Percentiles rank a stretch among this genome's conserved stretches.
phyloP scores from a whole-genome alignment of 2,797 vertebrate species.

The Chaunax sp. region DNA sequence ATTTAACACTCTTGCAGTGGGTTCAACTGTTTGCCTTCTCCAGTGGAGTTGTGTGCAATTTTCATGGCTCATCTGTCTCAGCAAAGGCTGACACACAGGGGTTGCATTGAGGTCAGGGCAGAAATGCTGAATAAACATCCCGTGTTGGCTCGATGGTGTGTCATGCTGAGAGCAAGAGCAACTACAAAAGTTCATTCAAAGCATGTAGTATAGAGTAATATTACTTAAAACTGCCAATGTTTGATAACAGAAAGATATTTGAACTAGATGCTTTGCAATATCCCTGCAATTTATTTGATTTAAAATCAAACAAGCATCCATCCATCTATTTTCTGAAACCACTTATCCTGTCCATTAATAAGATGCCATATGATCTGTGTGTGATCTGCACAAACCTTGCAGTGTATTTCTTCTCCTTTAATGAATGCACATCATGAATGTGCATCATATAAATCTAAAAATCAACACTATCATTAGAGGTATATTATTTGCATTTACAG shows the following conservation, averaged over 20 bases:
- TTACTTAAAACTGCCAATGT: background rate
- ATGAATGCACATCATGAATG: background rate
- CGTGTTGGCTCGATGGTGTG: background rate
- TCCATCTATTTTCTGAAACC: no score
- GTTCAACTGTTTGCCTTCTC: background rate
- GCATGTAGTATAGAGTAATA: background rate
- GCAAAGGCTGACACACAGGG: slow-evolving; percentile 24
- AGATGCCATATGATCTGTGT: background rate
- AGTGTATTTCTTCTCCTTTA: background rate
- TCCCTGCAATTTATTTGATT: background rate
- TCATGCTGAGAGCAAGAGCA: slow-evolving; percentile 11
- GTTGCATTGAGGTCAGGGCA: slow-evolving; percentile 46
- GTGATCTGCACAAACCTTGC: background rate
- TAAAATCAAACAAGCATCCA: background rate
- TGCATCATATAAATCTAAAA: background rate
- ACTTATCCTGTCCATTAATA: background rate
- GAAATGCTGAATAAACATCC: slow-evolving; percentile 39
- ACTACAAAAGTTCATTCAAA: slow-evolving; percentile 1
- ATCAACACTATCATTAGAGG: background rate
- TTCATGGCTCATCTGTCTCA: slow-evolving; percentile 43
- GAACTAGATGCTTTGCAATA: background rate
- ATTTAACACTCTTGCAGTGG: background rate
- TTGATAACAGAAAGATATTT: background rate
- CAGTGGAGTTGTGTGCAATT: slow-evolving; percentile 20
- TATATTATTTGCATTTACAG: background rate